Base-by-base conservation (phyloP, 2,113 vertebrate species). In the Hemiscyllium ocellatum region DNA sequence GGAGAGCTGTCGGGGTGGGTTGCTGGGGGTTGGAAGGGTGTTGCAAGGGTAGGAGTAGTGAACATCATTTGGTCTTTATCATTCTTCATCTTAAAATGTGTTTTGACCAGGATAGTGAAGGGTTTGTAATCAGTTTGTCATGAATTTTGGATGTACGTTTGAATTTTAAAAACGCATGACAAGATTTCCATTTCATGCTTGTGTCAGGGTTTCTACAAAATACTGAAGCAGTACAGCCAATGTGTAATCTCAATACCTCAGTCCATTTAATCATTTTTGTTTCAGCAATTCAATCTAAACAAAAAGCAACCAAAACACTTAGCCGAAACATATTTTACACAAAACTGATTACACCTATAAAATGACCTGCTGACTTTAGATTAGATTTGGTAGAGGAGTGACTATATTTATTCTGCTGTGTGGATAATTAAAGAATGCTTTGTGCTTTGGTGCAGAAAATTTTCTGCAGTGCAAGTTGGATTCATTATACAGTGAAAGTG, bases 271-370 rank as follows among this genome's bases (percentile, higher is more conserved):
- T 95, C 69, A 95, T 70, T 95, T 95, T 95, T 95, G 68, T 72
- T 95, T 72, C 94, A 95, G 94, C 91, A 95, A 95, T 95, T 95
- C 94, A 95, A 95, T 95, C 69, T 76, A 72, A 95, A 72, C 94
- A 95, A 52, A 95, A 95, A 95, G 68, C 94, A 95, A 95, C 94
- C 47, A 50, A 95, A 70, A 95, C 94, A 72, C 69, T 95, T 95
- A 95, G 66, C 26, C 3, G 26, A 95, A 95, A 66, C 69, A 76
- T 95, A 95, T 76, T 72, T 95, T 95, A 76, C 94, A 95, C 47
- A 95, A 33, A 95, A 95, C 68, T 72, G 94, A 95, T 95, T 95
- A 61, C 42, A 72, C 69, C 94, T 95, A 72, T 95, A 95, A 65
- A 95, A 95, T 95, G 42, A 72, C 68, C 94, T 15, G 42, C 94